phyloP scores from a whole-genome alignment of 2,888 invertebrate genomes.

The Lottia scabra region DNA sequence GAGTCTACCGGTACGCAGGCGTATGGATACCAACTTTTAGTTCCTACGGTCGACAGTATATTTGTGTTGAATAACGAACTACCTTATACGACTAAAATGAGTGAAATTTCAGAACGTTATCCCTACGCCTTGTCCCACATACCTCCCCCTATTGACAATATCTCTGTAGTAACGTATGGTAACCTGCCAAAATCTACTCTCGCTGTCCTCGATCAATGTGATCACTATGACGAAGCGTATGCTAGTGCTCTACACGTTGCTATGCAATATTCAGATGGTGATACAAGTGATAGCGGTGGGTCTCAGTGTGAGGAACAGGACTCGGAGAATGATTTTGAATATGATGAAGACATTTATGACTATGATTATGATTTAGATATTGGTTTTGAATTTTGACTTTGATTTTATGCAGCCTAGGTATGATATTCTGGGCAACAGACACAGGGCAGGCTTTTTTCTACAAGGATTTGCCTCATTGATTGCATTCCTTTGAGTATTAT shows the following conservation, averaged over 20 bases:
- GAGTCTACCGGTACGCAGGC: slow-evolving; percentile 37
- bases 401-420: background rate
- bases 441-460: too few species aligned
- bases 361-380: slow-evolving; percentile 57
- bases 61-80: slow-evolving; percentile 61
- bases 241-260: slow-evolving; percentile 56
- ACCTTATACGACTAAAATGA: slow-evolving; percentile 61
- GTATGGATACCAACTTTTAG: slow-evolving; percentile 55
- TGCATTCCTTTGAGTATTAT: too few species aligned
- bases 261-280: slow-evolving; percentile 55
- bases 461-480: too few species aligned
- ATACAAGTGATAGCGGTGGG: slow-evolving; percentile 61
- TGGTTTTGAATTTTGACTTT: slow-evolving; percentile 48
- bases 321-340: slow-evolving; percentile 61
- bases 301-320: slow-evolving; percentile 57
- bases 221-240: slow-evolving; percentile 59
- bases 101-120: slow-evolving; percentile 52
- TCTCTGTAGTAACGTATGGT: slow-evolving; percentile 58
- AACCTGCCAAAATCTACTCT: slow-evolving; percentile 43
- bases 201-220: slow-evolving; percentile 46
- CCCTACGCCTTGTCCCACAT: slow-evolving; percentile 53
- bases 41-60: slow-evolving; percentile 52
- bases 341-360: slow-evolving; percentile 66
- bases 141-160: slow-evolving; percentile 64
- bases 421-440: too few species aligned